Percentiles rank a stretch among this genome's conserved stretches.
Conservation (phyloP, 2,113 vertebrate genomes). For the Zingel zingel region DNA sequence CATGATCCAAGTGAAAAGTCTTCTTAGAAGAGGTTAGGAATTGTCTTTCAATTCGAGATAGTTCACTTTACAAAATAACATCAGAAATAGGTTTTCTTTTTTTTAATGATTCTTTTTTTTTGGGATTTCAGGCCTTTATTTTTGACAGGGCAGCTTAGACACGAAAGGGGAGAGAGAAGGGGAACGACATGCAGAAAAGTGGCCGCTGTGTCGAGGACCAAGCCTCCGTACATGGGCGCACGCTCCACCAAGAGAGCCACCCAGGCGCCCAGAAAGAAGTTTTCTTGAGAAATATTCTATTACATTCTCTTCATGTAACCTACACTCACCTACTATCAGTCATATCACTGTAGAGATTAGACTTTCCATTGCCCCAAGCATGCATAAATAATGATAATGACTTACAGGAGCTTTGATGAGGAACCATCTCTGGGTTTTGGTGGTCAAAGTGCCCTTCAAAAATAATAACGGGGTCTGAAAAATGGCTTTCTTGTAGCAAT, state of each 20-base stretch:
- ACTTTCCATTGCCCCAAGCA: constrained; percentile 48
- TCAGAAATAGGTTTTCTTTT: too few species aligned
- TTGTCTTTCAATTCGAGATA: background rate
- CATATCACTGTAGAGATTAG: constrained; percentile 61
- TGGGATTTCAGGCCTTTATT: too few species aligned
- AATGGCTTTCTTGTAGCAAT: constrained; percentile 73
- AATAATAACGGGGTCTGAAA: constrained; percentile 76
- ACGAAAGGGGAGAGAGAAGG: too few species aligned
- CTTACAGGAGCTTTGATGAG: constrained; percentile 66
- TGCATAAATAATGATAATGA: constrained; percentile 83
- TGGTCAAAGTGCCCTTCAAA: constrained; percentile 80
- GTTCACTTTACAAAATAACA: constrained; percentile 12
- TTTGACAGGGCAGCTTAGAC: too few species aligned
- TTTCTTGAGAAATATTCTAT: constrained; percentile 40
- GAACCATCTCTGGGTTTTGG: constrained; percentile 69
- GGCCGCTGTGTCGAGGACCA: too few species aligned
- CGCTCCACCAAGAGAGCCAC: too few species aligned
- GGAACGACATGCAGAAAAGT: too few species aligned
- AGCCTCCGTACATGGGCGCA: too few species aligned
- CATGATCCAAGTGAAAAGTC: background rate
- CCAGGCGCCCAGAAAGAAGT: background rate
- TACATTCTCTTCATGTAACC: constrained; percentile 29
- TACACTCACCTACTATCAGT: constrained; percentile 38
- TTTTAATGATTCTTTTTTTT: too few species aligned
- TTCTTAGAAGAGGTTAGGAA: background rate